phyloP scores from a whole-genome alignment of 2,888 invertebrate genomes.

The Peribatodes rhomboidaria region DNA sequence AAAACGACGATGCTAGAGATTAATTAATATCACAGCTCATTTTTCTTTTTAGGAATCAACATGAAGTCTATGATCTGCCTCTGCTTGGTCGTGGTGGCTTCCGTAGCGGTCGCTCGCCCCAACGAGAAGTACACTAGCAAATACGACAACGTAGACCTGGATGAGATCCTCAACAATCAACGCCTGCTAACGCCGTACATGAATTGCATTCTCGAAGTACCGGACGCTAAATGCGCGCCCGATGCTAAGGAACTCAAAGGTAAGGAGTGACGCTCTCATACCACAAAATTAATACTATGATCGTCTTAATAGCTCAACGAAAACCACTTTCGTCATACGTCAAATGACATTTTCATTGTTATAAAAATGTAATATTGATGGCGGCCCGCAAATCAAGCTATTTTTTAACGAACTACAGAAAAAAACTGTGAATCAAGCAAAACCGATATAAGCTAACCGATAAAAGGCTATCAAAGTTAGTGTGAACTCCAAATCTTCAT shows the following conservation, averaged over 20 bases:
- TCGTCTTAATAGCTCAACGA: background rate
- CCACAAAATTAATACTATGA: background rate
- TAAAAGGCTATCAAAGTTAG: too few relatives aligned
- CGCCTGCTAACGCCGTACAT: constrained; percentile 88
- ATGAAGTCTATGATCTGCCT: constrained; percentile 48
- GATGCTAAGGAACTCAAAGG: constrained; percentile 5
- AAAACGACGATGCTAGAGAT: too few relatives aligned
- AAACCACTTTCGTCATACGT: too few relatives aligned
- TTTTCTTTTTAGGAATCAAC: background rate
- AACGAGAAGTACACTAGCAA: constrained; percentile 84
- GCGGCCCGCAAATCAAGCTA: too few relatives aligned
- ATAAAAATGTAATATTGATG: too few relatives aligned
- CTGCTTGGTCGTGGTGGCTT: constrained; percentile 53
- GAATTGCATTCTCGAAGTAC: constrained; percentile 88
- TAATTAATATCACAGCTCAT: too few relatives aligned
- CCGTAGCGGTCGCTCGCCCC: constrained; percentile 59
- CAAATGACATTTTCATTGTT: too few relatives aligned
- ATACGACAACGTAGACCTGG: constrained; percentile 89
- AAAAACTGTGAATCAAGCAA: too few relatives aligned
- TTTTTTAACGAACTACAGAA: too few relatives aligned
- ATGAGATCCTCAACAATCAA: constrained; percentile 88
- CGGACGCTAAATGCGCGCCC: constrained; percentile 85
- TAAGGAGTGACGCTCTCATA: background rate
- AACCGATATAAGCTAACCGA: too few relatives aligned
- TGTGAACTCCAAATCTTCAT: too few relatives aligned